Conservation (phyloP, 1,140 invertebrate species). For the Eumaeus atala region DNA sequence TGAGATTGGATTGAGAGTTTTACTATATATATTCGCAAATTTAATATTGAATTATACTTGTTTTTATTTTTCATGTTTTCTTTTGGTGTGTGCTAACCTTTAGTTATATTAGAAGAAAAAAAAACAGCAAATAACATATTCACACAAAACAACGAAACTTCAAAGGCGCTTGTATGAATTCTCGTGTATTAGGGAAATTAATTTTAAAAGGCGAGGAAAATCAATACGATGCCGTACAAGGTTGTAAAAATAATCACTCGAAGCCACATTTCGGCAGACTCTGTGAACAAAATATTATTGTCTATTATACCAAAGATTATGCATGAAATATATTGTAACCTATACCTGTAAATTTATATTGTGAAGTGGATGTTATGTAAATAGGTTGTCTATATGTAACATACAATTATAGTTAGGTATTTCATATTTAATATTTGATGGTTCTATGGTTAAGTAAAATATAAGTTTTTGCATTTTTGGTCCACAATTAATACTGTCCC, state of each 20-base stretch:
- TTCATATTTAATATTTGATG: too few species aligned
- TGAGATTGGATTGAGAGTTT: too few species aligned
- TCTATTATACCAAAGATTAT: conserved; percentile 65
- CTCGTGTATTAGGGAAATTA: background rate
- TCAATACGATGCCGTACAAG: conserved; percentile 22
- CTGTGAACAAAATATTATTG: conserved; percentile 47
- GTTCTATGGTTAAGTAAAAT: too few species aligned
- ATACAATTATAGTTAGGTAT: conserved; percentile 1
- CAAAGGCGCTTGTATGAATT: conserved; percentile 6
- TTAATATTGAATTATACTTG: too few species aligned
- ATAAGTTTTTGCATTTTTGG: too few species aligned
- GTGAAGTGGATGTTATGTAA: conserved; percentile 34
- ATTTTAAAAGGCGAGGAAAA: conserved; percentile 14
- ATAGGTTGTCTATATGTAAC: conserved; percentile 32
- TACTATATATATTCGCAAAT: too few species aligned
- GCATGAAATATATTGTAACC: conserved; percentile 27
- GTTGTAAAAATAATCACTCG: conserved; percentile 38
- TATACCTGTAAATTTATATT: conserved; percentile 23
- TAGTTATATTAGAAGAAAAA: background rate
- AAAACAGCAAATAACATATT: too few species aligned
- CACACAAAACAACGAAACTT: background rate
- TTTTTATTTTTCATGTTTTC: too few species aligned
- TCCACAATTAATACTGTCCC: too few species aligned
- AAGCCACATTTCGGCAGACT: conserved; percentile 33
- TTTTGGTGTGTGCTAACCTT: too few species aligned